Evolutionary conservation across 2,113 vertebrate species (phyloP).

Genomic region (Petaurus breviceps): DNA sequence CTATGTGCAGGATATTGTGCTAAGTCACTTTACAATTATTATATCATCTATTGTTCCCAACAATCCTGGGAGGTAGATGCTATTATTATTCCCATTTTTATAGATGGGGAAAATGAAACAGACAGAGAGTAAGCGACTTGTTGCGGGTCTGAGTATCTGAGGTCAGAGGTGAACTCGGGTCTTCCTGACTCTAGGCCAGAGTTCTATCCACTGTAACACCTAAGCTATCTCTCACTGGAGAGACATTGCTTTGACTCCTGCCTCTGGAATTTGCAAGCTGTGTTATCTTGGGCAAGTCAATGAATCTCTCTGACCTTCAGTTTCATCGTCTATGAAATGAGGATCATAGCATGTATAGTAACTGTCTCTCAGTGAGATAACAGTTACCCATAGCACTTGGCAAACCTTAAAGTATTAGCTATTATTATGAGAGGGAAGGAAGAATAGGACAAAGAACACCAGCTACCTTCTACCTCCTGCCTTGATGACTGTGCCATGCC

Average conservation of each 20-base stretch:
- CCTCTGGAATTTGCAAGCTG: neutral
- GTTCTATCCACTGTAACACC: neutral
- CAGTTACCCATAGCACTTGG: neutral
- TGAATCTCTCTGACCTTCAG: neutral
- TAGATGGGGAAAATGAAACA: neutral
- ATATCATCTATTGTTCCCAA: neutral
- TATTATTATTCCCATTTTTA: neutral
- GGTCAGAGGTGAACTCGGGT: neutral
- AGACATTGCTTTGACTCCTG: neutral
- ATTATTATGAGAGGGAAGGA: neutral
- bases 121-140: neutral
- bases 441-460: neutral
- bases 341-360: neutral
- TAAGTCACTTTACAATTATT: neutral
- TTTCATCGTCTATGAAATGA: neutral
- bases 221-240: neutral
- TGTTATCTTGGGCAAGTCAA: neutral
- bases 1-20: neutral
- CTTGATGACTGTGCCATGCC: neutral
- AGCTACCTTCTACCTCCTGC: neutral
- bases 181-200: neutral
- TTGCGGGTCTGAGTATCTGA: neutral
- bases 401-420: neutral
- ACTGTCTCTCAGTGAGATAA: neutral
- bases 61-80: neutral